Base-by-base conservation (phyloP, 2,888 invertebrate genomes). In the Halictus ligatus region DNA sequence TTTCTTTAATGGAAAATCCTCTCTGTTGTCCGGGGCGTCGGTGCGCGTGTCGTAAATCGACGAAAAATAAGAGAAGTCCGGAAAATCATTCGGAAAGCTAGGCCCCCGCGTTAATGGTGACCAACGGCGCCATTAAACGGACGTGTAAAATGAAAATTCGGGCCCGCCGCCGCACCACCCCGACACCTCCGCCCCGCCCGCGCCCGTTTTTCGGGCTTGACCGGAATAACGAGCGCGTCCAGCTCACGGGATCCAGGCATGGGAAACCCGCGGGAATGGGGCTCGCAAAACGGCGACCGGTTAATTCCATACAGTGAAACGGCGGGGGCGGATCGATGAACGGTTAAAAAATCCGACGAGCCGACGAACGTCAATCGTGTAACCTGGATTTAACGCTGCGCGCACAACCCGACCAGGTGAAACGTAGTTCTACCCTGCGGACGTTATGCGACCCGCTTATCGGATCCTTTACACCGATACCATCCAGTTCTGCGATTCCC, bases 1-100 rank as follows among this genome's bases (percentile, higher is more conserved):
- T 93, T 92, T 89, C 85, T 89, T 89, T 93, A 93, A 93, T 93
- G 93, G 91, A 92, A 93, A 93, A 92, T 91, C 87, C 87, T 81
- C 84, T 86, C 88, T 84, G 85, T 85, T 88, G 83, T 73, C 67
- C 86, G 77, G 69, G 46, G 50, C 43, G 75, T n/a, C 64, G 48
- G 73, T 76, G 79, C 71, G 75, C 76, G 86, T 60, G 85, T 74
- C 81, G 80, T 85, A 88, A 88, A 85, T 88, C 79, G 90, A 50
- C 58, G 54, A 76, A 79, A 71, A 80, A 86, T 86, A 84, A 88
- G 83, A 89, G 85, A 71, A 29, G 35, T 25, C 46, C 72, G 64
- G 67, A 86, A 83, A 87, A 88, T 88, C 67, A 88, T 86, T 90
- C 80, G 75, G 76, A 79, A 76, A 85, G 83, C 43, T n/a, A 71